Conservation (phyloP, 2,888 invertebrate genomes). For the Nymphalis urticae region DNA sequence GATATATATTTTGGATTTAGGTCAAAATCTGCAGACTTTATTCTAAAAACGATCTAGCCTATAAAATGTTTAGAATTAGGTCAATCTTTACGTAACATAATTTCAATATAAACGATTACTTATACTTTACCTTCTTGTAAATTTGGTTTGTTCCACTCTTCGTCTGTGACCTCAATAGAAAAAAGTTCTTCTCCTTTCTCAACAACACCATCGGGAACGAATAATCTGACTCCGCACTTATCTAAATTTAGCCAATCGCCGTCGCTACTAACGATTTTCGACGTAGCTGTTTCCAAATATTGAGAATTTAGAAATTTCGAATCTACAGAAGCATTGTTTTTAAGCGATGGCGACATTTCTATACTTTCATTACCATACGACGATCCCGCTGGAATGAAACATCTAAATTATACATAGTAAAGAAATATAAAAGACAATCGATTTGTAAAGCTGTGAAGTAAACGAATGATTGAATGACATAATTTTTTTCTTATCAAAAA, state of each 20-base stretch:
- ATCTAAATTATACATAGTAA: background rate
- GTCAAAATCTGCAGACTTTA: slow-evolving; percentile 10
- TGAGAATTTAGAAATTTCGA: slow-evolving; percentile 57
- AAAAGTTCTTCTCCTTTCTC: slow-evolving; percentile 91
- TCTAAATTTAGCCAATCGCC: slow-evolving; percentile 85
- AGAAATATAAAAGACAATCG: background rate
- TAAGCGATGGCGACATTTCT: slow-evolving; percentile 74
- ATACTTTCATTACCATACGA: slow-evolving; percentile 76
- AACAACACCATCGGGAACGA: slow-evolving; percentile 94
- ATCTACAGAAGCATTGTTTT: slow-evolving; percentile 71
- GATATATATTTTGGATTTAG: slow-evolving; percentile 7
- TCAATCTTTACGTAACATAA: background rate
- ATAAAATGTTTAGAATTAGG: slow-evolving; percentile 1
- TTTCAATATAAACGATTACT: background rate
- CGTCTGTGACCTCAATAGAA: slow-evolving; percentile 93
- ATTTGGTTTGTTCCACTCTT: slow-evolving; percentile 93
- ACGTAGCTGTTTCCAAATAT: slow-evolving; percentile 66
- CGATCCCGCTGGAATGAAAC: slow-evolving; percentile 65
- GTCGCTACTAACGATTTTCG: slow-evolving; percentile 78
- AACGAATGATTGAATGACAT: slow-evolving; percentile 21
- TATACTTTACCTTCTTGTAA: slow-evolving; percentile 84
- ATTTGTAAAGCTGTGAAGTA: slow-evolving; percentile 24
- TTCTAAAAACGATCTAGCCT: background rate
- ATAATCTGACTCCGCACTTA: slow-evolving; percentile 90
- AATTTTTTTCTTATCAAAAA: background rate